Conservation (phyloP, 2,888 invertebrate genomes). For the Alcis repandata region DNA sequence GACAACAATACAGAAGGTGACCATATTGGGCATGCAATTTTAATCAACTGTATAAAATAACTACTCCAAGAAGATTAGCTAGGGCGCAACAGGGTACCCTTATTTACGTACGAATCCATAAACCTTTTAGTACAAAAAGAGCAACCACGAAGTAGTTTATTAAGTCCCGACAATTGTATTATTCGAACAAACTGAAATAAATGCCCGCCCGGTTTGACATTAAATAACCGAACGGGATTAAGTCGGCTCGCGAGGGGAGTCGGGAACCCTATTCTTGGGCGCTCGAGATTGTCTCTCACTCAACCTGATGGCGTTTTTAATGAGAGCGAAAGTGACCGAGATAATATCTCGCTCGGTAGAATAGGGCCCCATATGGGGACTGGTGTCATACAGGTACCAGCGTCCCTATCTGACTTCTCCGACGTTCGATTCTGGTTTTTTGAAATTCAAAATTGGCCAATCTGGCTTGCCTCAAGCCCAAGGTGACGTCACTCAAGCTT, state of each 20-base stretch:
- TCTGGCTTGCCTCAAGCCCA: too few relatives aligned
- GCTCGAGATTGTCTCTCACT: too few relatives aligned
- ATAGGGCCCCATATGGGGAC: too few relatives aligned
- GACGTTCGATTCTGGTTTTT: neutral
- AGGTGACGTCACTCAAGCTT: too few relatives aligned
- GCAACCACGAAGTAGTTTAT: slow-evolving; percentile 69
- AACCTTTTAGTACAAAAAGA: slow-evolving; percentile 81
- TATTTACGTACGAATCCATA: slow-evolving; percentile 68
- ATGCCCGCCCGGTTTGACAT: slow-evolving; percentile 68
- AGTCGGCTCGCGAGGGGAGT: slow-evolving; percentile 50
- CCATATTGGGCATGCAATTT: neutral
- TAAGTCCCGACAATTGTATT: slow-evolving; percentile 74
- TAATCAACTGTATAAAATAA: neutral
- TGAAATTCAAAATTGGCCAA: too few relatives aligned
- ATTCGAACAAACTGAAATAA: slow-evolving; percentile 71
- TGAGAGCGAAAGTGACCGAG: too few relatives aligned
- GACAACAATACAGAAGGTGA: too few relatives aligned
- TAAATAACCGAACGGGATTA: slow-evolving; percentile 78
- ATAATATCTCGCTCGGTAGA: too few relatives aligned
- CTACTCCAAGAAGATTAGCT: slow-evolving; percentile 3
- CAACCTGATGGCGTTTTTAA: too few relatives aligned
- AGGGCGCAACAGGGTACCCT: slow-evolving; percentile 40
- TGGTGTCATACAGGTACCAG: slow-evolving; percentile 14
- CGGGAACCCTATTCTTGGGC: too few relatives aligned
- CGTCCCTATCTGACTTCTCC: too few relatives aligned